These are phyloP conservation scores for Diacarnus erythraeanus DNA, from an alignment of 37 sponge, comb jelly and placozoan species.

Conservation along the genomic window DNA sequence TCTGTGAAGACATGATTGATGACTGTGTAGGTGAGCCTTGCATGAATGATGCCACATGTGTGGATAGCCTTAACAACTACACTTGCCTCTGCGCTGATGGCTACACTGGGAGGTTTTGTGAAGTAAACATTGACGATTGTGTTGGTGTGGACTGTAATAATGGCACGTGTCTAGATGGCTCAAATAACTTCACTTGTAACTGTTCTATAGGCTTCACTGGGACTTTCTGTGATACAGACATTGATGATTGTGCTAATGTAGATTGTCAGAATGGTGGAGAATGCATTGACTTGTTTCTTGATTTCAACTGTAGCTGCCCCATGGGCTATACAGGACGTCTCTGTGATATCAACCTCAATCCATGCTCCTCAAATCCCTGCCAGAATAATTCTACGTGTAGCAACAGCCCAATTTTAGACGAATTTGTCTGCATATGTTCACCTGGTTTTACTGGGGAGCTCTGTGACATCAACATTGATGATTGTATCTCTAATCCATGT, in stretches of 20 bases:
- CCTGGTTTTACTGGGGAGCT: slow-evolving; percentile 44
- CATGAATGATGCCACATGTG: slow-evolving; percentile 55
- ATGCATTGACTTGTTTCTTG: slow-evolving; percentile 29
- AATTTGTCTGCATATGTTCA: slow-evolving; percentile 33
- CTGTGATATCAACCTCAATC: slow-evolving; percentile 48
- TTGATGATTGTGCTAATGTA: slow-evolving; percentile 48
- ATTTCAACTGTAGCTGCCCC: slow-evolving; percentile 41
- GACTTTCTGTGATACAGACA: slow-evolving; percentile 23
- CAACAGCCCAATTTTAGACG: slow-evolving; percentile 19
- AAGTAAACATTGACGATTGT: slow-evolving; percentile 41
- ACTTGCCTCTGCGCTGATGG: slow-evolving; percentile 53
- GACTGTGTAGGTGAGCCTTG: slow-evolving; percentile 61
- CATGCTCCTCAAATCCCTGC: slow-evolving; percentile 17
- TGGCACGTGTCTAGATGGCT: slow-evolving; percentile 30
- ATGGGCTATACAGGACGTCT: slow-evolving; percentile 32
- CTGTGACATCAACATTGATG: slow-evolving; percentile 57
- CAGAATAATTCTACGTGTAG: slow-evolving; percentile 34
- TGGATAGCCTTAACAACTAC: slow-evolving; percentile 27
- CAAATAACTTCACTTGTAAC: slow-evolving; percentile 37
- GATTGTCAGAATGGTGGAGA: slow-evolving; percentile 31
- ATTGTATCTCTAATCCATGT: slow-evolving; percentile 51
- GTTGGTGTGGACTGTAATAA: slow-evolving; percentile 34
- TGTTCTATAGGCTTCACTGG: slow-evolving; percentile 72
- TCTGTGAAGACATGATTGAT: slow-evolving; percentile 55
- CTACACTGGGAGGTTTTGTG: slow-evolving; percentile 55